A percentile compares a stretch with the other conserved stretches of the same genome.
Evolutionary conservation across 2,113 vertebrate genomes (phyloP).

Genomic region (Dermatemys mawii): DNA sequence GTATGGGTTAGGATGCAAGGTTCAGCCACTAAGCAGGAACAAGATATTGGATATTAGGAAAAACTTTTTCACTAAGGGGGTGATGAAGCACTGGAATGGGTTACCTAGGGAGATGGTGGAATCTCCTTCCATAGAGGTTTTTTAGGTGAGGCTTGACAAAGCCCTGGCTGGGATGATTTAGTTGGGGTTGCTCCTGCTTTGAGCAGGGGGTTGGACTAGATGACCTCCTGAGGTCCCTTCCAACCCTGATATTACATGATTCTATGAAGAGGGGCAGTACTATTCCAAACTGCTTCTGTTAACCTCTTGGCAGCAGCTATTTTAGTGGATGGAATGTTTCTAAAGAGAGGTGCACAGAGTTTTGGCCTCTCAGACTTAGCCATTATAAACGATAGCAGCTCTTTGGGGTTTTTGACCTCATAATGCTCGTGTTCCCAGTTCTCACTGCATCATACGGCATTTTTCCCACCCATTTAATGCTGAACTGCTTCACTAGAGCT

Average conservation of each 20-base stretch:
- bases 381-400: neutral
- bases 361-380: neutral
- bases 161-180: no score
- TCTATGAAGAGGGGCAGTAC: neutral
- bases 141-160: no score
- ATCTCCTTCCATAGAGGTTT: no score
- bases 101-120: no score
- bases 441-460: neutral
- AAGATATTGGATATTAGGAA: no score
- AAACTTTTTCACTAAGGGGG: no score
- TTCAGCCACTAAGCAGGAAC: neutral
- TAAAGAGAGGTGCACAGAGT: neutral
- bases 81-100: no score
- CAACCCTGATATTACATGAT: no score
- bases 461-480: neutral
- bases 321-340: neutral
- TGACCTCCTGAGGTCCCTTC: no score
- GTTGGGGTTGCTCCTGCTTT: no score
- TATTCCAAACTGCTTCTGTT: neutral
- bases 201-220: no score
- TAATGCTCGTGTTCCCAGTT: neutral
- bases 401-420: neutral
- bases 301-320: neutral
- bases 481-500: neutral
- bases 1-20: neutral